These are phyloP conservation scores for Xiphophorus maculatus DNA, from an alignment of 2,113 vertebrate genomes.

Conservation along the genomic window DNA sequence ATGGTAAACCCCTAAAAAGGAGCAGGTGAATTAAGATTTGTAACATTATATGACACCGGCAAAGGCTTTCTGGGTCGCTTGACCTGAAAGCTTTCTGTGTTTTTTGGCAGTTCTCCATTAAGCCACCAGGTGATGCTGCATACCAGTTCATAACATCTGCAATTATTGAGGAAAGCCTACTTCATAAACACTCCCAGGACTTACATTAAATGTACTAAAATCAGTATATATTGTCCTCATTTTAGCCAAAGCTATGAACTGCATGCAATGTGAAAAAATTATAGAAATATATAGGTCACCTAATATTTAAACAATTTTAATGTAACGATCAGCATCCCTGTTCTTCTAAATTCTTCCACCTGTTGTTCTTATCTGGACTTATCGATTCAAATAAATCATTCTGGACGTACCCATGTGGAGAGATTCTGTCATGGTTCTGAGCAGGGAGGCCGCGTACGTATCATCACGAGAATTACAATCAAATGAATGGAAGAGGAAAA, in stretches of 20 bases:
- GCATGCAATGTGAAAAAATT: neutral
- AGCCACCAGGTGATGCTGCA: constrained; percentile 74
- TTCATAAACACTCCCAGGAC: neutral
- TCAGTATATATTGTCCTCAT: neutral
- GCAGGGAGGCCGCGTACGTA: constrained; percentile 13
- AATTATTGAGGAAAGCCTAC: neutral
- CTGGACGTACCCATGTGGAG: neutral
- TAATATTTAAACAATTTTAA: neutral
- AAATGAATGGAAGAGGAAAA: constrained; percentile 1
- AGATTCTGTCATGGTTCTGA: constrained; percentile 32
- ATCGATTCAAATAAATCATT: neutral
- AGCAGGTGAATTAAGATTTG: neutral
- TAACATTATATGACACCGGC: neutral
- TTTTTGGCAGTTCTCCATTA: constrained; percentile 72
- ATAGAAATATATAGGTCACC: neutral
- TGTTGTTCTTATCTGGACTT: neutral
- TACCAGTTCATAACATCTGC: constrained; percentile 58
- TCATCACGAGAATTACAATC: neutral
- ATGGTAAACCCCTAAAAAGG: neutral
- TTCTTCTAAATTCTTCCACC: neutral
- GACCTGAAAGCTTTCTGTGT: neutral
- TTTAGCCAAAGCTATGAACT: neutral
- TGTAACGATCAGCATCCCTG: neutral
- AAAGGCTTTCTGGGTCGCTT: neutral
- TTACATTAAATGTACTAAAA: neutral